These are phyloP conservation scores for Pterobdella sp. DNA, from an alignment of 2,888 invertebrate genomes.

Conservation along the genomic window DNA sequence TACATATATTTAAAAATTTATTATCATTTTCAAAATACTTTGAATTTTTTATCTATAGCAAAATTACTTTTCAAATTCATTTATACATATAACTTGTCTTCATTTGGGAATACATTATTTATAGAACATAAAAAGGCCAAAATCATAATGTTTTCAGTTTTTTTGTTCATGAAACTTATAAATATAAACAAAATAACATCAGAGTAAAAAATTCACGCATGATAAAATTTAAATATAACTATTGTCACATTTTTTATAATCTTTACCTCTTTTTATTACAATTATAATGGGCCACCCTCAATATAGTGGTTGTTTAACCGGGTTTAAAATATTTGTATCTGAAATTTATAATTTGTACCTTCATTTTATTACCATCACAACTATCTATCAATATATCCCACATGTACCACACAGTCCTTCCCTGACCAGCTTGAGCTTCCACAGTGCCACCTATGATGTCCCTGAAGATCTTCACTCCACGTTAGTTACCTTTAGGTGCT, in stretches of 20 bases:
- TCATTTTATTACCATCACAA: not conserved
- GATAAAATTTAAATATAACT: too few relatives aligned
- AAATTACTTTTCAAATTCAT: too few relatives aligned
- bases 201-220: too few relatives aligned
- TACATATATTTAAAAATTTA: not conserved
- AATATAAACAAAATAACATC: too few relatives aligned
- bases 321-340: not conserved
- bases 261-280: too few relatives aligned
- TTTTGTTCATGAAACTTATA: too few relatives aligned
- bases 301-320: not conserved
- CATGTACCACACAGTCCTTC: conserved; percentile 55
- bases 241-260: not conserved
- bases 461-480: conserved; percentile 88
- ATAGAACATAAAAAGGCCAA: too few relatives aligned
- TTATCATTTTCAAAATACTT: not conserved
- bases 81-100: too few relatives aligned
- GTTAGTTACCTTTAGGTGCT: conserved; percentile 59
- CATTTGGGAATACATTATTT: too few relatives aligned
- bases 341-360: not conserved
- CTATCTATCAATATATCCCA: conserved; percentile 3
- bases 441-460: conserved; percentile 84
- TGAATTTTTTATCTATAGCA: not conserved
- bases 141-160: too few relatives aligned
- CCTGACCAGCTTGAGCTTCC: conserved; percentile 77
- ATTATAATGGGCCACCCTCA: too few relatives aligned